Conservation (phyloP, 2,113 vertebrate species). For the Mesoclemmys tuberculata region DNA sequence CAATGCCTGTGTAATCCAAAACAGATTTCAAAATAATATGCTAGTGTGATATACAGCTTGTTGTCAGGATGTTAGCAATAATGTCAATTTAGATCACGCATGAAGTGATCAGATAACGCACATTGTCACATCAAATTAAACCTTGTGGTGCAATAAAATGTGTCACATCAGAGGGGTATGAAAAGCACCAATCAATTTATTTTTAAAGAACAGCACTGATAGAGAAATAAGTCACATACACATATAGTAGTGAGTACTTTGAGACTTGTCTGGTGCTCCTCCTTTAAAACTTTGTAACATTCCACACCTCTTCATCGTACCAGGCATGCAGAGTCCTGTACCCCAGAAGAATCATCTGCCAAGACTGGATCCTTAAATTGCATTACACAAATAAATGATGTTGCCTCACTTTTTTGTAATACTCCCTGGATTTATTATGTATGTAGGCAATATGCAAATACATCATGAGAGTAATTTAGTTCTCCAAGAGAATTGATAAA, state of each 20-base stretch:
- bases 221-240: not conserved
- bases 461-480: not conserved
- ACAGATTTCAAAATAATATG: not conserved
- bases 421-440: not conserved
- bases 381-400: not conserved
- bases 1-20: not conserved
- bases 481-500: not conserved
- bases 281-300: not conserved
- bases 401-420: not conserved
- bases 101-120: not conserved
- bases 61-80: not conserved
- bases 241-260: not conserved
- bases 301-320: not conserved
- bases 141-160: not conserved
- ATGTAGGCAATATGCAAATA: not conserved
- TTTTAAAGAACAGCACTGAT: not conserved
- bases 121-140: not conserved
- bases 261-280: not conserved
- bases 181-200: not conserved
- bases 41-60: not conserved
- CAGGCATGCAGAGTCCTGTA: not conserved
- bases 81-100: not conserved
- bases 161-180: fast-evolving
- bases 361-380: not conserved
- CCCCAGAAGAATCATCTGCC: not conserved